A percentile compares a stretch with the other conserved stretches of the same genome.
phyloP scores from a whole-genome alignment of 2,113 vertebrate species.

The Rhea pennata region DNA sequence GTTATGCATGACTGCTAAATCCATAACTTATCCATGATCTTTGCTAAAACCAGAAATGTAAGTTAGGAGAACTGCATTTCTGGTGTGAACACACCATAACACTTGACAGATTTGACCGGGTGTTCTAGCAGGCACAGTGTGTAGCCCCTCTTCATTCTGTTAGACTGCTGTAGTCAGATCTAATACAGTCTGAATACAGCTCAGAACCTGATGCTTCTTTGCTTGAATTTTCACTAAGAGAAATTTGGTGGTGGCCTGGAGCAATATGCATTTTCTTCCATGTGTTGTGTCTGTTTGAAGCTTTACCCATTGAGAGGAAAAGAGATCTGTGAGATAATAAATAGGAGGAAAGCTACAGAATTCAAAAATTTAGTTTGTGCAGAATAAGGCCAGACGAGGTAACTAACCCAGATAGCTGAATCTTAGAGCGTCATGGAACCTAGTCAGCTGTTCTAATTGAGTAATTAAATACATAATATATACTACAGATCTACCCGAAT shows the following conservation, averaged over 20 bases:
- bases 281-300: neutral
- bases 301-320: neutral
- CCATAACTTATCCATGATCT: neutral
- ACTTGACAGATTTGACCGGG: neutral
- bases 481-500: neutral
- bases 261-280: neutral
- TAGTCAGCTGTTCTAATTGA: neutral
- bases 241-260: neutral
- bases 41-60: neutral
- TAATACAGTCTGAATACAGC: neutral
- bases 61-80: neutral
- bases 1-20: no score
- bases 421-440: neutral
- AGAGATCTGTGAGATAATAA: neutral
- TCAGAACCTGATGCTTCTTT: neutral
- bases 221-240: neutral
- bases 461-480: neutral
- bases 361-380: neutral
- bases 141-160: neutral
- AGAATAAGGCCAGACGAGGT: neutral
- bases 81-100: neutral
- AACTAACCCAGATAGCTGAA: neutral
- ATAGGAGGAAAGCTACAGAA: neutral
- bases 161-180: neutral
- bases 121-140: neutral